These are phyloP conservation scores for Sycophaga agraensis DNA, from an alignment of 1,140 invertebrate genomes.

Conservation along the genomic window DNA sequence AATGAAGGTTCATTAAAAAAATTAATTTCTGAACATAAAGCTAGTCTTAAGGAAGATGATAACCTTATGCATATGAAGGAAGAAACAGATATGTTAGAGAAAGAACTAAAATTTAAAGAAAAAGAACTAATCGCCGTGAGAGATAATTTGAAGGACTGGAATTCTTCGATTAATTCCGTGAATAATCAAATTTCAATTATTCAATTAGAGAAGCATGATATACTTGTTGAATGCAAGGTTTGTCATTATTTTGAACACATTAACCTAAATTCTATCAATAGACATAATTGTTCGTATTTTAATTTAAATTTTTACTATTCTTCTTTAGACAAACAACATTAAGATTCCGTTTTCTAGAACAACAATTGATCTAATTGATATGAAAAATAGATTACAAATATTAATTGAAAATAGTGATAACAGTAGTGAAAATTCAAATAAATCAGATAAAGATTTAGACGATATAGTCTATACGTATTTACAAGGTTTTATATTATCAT, in stretches of 20 bases:
- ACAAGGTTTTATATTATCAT: no score
- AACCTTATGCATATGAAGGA: constrained; percentile 81
- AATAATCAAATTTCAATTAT: not conserved
- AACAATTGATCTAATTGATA: no score
- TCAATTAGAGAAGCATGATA: constrained; percentile 8
- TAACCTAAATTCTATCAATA: not conserved
- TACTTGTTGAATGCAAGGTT: constrained; percentile 39
- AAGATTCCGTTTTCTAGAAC: not conserved
- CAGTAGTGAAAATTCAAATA: no score
- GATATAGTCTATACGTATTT: no score
- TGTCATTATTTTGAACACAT: not conserved
- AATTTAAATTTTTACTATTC: no score
- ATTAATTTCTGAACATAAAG: constrained; percentile 56
- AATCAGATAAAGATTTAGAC: no score
- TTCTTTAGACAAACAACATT: constrained; percentile 16
- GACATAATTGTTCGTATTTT: no score
- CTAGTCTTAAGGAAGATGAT: constrained; percentile 72
- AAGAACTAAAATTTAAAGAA: not conserved
- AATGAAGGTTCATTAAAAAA: not conserved
- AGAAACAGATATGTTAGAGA: constrained; percentile 68
- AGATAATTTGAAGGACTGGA: not conserved
- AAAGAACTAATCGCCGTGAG: not conserved
- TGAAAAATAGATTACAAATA: not conserved
- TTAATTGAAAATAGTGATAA: not conserved
- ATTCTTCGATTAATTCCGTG: not conserved